phyloP scores from a whole-genome alignment of 37 sponge, comb jelly and placozoan species.

The Ephydatia muelleri region DNA sequence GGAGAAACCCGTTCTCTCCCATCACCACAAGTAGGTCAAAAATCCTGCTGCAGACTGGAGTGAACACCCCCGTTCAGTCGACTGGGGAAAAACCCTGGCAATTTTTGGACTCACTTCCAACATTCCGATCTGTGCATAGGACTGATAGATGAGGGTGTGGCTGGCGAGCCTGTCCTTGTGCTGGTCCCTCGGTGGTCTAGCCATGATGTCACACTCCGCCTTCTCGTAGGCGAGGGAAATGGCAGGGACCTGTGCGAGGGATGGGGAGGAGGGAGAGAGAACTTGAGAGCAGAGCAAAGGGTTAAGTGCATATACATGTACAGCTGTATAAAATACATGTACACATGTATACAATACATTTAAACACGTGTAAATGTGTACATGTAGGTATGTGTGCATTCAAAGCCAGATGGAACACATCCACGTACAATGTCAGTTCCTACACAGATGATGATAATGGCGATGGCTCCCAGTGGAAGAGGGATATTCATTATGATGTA shows the following conservation, averaged over 20 bases:
- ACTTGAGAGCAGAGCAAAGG: neutral
- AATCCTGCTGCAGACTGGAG: constrained; percentile 90
- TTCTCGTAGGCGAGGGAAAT: constrained; percentile 97
- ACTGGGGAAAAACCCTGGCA: no score
- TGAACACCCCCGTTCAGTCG: no score
- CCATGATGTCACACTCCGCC: constrained; percentile 98
- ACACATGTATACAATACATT: no score
- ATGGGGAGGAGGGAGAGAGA: neutral
- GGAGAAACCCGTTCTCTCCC: constrained; percentile 95
- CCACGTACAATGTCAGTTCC: constrained; percentile 90
- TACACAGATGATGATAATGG: constrained; percentile 95
- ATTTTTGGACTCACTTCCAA: constrained; percentile 75
- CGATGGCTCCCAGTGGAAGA: constrained; percentile 91
- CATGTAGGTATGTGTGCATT: neutral
- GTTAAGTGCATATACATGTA: neutral
- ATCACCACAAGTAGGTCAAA: constrained; percentile 96
- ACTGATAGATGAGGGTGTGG: constrained; percentile 75
- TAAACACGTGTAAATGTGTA: no score
- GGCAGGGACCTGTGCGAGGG: constrained; percentile 70
- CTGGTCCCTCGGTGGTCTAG: constrained; percentile 88
- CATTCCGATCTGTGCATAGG: constrained; percentile 96
- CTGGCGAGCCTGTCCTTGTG: constrained; percentile 86
- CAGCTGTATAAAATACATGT: no score
- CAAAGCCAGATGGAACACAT: neutral
- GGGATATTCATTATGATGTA: constrained; percentile 89